Evolutionary conservation across 1,140 invertebrate species (phyloP).

Genomic region (Patella vulgata): DNA sequence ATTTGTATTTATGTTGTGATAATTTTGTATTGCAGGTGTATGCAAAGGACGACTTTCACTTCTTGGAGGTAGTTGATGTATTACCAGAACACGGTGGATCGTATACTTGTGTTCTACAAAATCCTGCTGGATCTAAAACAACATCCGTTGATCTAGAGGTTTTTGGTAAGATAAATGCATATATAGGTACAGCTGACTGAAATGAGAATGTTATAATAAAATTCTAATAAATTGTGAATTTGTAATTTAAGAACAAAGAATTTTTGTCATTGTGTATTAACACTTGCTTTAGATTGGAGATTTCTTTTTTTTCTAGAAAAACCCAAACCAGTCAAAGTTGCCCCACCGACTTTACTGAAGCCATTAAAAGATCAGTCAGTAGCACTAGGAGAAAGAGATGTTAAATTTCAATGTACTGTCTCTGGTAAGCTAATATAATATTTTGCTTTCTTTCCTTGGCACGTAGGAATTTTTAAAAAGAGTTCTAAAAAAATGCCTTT

Average conservation of each 20-base stretch:
- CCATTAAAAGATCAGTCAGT: slow-evolving; percentile 44
- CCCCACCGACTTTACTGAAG: slow-evolving; percentile 39
- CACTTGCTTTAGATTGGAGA: no score
- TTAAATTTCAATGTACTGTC: slow-evolving; percentile 45
- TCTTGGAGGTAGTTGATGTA: slow-evolving; percentile 80
- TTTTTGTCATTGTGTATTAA: no score
- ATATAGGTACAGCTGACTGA: neutral
- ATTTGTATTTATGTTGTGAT: no score
- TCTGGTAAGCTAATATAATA: slow-evolving; percentile 39
- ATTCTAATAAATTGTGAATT: no score
- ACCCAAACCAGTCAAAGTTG: slow-evolving; percentile 36
- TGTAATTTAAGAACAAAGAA: no score
- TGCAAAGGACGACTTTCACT: slow-evolving; percentile 47
- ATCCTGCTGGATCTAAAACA: slow-evolving; percentile 78
- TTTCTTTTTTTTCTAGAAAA: slow-evolving; percentile 43
- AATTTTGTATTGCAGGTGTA: slow-evolving; percentile 42
- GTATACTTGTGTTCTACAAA: slow-evolving; percentile 91
- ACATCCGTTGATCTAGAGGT: slow-evolving; percentile 55
- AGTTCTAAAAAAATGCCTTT: no score
- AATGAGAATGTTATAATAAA: no score
- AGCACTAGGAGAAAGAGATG: slow-evolving; percentile 38
- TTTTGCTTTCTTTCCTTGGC: no score
- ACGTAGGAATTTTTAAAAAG: no score
- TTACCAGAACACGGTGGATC: slow-evolving; percentile 93
- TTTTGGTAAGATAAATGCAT: slow-evolving; percentile 55